phyloP scores from a whole-genome alignment of 1,140 invertebrate genomes.

The Zaprionus ornatus region DNA sequence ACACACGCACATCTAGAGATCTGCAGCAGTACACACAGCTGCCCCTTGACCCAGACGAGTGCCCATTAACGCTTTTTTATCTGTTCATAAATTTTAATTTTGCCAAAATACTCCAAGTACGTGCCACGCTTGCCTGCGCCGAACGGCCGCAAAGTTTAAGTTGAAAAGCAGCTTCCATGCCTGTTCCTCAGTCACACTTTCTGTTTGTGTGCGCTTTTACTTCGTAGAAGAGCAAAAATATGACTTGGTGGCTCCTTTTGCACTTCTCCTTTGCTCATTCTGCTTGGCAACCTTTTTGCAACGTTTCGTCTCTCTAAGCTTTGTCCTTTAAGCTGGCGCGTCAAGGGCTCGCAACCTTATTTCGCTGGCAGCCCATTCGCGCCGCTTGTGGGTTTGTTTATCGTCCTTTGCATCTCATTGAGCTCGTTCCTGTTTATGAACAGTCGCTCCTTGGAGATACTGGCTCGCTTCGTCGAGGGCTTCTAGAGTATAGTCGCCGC shows the following conservation, averaged over 20 bases:
- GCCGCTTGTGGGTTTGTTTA: constrained; percentile 71
- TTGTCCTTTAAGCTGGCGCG: constrained; percentile 36
- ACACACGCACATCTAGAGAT: constrained; percentile 38
- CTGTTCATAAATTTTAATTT: constrained; percentile 82
- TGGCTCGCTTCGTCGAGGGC: constrained; percentile 24
- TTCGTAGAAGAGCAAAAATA: constrained; percentile 59
- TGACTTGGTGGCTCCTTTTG: constrained; percentile 67
- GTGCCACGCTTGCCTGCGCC: constrained; percentile 42
- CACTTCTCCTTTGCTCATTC: constrained; percentile 42
- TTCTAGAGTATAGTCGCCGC: not conserved
- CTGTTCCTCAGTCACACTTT: not conserved
- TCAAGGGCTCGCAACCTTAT: constrained; percentile 67
- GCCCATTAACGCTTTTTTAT: constrained; percentile 81
- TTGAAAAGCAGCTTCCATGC: constrained; percentile 52
- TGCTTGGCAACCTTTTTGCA: constrained; percentile 40
- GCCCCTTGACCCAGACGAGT: constrained; percentile 62
- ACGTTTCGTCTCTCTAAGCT: constrained; percentile 36
- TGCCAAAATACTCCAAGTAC: constrained; percentile 79
- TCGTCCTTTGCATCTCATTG: constrained; percentile 81
- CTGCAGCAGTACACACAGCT: not conserved
- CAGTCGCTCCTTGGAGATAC: constrained; percentile 27
- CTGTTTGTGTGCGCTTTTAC: constrained; percentile 56
- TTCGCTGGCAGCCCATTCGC: constrained; percentile 54
- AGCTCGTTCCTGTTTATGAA: constrained; percentile 56
- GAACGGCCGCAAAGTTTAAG: constrained; percentile 25